Conservation (phyloP, 1,140 invertebrate genomes). For the Aphaenogaster floridana region DNA sequence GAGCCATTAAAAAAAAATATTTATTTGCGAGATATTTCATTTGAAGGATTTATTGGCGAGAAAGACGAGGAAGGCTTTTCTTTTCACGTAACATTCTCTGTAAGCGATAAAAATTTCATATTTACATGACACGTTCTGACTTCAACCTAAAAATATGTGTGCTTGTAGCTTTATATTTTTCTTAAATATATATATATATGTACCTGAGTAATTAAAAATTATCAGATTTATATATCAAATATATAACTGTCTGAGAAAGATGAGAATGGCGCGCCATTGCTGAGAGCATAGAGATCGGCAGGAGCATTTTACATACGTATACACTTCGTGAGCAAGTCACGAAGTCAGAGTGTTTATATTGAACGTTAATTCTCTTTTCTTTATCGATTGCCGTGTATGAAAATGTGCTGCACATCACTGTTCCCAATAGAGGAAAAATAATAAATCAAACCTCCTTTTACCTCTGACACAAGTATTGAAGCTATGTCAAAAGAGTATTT, state of each 20-base stretch:
- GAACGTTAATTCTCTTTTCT: constrained; percentile 33
- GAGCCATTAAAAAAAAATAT: constrained; percentile 9
- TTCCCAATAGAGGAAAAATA: constrained; percentile 43
- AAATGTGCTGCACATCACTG: constrained; percentile 62
- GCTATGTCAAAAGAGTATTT: constrained; percentile 44
- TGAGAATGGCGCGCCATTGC: constrained; percentile 9
- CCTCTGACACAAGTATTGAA: constrained; percentile 39
- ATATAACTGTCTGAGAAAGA: constrained; percentile 8
- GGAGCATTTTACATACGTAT: constrained; percentile 36
- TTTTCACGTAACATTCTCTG: constrained; percentile 9
- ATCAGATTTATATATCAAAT: constrained; percentile 40
- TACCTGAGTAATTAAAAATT: constrained; percentile 52
- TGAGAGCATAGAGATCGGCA: constrained; percentile 19
- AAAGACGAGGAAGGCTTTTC: background rate
- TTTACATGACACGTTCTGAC: constrained; percentile 4
- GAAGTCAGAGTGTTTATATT: constrained; percentile 43
- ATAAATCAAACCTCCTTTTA: constrained; percentile 60
- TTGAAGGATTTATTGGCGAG: background rate
- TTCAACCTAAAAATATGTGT: constrained; percentile 51
- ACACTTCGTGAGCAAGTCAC: constrained; percentile 20
- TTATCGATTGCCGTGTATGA: constrained; percentile 55
- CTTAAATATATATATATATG: constrained; percentile 36
- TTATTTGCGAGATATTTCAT: constrained; percentile 11
- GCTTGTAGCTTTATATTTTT: constrained; percentile 50
- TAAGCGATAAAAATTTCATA: constrained; percentile 42